Conservation (phyloP, 2,113 vertebrate species). For the Oryzias melastigma region DNA sequence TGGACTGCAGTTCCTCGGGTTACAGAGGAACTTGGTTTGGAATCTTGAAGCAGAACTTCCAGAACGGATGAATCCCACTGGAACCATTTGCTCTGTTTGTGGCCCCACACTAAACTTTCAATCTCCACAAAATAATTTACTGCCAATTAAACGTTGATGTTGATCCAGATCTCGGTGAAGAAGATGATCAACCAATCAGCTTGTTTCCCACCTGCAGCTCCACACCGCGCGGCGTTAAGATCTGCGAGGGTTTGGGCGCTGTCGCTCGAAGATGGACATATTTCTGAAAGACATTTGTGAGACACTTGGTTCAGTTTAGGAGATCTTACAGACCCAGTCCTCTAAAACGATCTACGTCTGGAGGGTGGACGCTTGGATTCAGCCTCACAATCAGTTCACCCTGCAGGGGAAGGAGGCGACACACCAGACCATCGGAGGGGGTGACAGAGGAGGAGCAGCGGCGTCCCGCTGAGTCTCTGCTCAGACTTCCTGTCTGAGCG, state of each 20-base stretch:
- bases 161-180: background rate
- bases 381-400: slow-evolving; percentile 7
- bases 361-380: slow-evolving; percentile 21
- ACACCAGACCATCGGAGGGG: background rate
- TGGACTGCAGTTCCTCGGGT: too few species aligned
- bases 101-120: too few species aligned
- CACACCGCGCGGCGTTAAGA: background rate
- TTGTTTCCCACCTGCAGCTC: background rate
- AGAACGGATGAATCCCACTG: too few species aligned
- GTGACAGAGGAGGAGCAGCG: background rate
- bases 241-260: background rate
- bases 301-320: slow-evolving; percentile 2
- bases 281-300: slow-evolving; percentile 25
- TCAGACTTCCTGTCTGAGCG: background rate
- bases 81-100: too few species aligned
- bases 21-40: too few species aligned
- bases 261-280: slow-evolving; percentile 9
- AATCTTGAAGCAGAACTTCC: too few species aligned
- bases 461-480: background rate
- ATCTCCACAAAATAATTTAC: background rate
- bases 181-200: slow-evolving; percentile 1
- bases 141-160: background rate
- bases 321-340: background rate
- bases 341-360: slow-evolving; percentile 10
- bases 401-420: slow-evolving; percentile 18